Evolutionary conservation across 2,888 invertebrate species (phyloP), one percentile per base, ranked within the genome.

Genomic region (Megamerina dolium): DNA sequence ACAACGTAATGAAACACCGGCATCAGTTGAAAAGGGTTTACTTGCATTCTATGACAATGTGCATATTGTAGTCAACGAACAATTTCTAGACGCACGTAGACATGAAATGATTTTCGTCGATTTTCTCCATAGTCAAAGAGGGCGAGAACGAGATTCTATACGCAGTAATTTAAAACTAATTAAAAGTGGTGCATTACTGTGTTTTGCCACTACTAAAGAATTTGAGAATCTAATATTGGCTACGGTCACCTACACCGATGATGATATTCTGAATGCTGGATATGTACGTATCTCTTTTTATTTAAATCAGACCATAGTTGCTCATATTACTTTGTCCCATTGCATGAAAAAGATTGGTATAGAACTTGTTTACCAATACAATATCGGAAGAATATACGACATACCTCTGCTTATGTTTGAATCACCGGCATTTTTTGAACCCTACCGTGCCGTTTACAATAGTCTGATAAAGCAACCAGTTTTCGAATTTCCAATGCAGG

Each of bases 361-460:
- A 19, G 63, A 68, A 52, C 65, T 71, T 38, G 50, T 59, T 3
- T 61, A 55, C 16, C 67, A 66, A 27, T 56, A 58, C 27, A 66
- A 71, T 43, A 56, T 66, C 18, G 59, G 63, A 2, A 54, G 56
- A 17, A 61, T 72, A 34, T 64, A 72, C 41, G 55, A 59, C 18
- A 62, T 68, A 1, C 64, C 72, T 1, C 78, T 77, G 47, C 58
- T 79, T 1, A 85, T 89, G 84, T 77, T 85, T 3, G 87, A 89
- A 63, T 82, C 85, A 39, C 81, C 80, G 38, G 81, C 85, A 0
- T 91, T 83, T 65, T 88, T 89, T 61, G 89, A 89, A 59, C 86
- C 89, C 0, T 90, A 89, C 61, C 76, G 81, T 49, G 81, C 84
- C 58, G 85, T 87, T 0, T 71, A 87, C 40, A 76, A 75, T 52